Conservation (phyloP, 2,797 vertebrate species). For the Leontocebus nigricollis region DNA sequence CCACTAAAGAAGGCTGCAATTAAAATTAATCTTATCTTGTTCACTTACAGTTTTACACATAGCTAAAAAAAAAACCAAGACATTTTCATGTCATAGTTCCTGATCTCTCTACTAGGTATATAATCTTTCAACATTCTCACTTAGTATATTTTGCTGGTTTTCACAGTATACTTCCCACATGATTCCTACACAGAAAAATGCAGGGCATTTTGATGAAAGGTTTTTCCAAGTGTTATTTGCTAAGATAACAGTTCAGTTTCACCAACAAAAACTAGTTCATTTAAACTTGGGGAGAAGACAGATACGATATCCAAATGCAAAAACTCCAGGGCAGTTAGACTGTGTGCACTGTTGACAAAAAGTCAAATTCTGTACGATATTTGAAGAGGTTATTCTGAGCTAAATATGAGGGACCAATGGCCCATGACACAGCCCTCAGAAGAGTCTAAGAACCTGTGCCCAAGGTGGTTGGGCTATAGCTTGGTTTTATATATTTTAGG, state of each 20-base stretch:
- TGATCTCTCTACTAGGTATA: neutral
- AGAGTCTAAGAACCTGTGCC: neutral
- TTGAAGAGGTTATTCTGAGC: neutral
- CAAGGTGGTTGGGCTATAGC: no score
- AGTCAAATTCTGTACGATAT: neutral
- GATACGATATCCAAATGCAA: neutral
- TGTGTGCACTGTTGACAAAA: neutral
- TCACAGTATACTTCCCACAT: neutral
- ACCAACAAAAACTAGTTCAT: neutral
- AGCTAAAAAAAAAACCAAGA: neutral
- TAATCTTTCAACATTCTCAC: neutral
- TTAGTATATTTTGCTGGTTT: neutral
- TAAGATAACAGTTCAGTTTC: constrained; percentile 65
- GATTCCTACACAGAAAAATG: neutral
- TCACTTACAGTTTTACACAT: neutral
- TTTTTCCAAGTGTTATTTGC: constrained; percentile 41
- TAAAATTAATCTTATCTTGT: neutral
- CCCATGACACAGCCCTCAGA: neutral
- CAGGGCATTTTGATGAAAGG: neutral
- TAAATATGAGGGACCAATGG: neutral
- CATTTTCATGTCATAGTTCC: neutral
- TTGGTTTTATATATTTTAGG: no score
- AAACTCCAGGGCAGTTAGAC: neutral
- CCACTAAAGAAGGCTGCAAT: neutral
- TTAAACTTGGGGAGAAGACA: neutral